A percentile compares a stretch with the other conserved stretches of the same genome.
Evolutionary conservation across 1,140 invertebrate genomes (phyloP).

Genomic region (Hypsibius dujardini): DNA sequence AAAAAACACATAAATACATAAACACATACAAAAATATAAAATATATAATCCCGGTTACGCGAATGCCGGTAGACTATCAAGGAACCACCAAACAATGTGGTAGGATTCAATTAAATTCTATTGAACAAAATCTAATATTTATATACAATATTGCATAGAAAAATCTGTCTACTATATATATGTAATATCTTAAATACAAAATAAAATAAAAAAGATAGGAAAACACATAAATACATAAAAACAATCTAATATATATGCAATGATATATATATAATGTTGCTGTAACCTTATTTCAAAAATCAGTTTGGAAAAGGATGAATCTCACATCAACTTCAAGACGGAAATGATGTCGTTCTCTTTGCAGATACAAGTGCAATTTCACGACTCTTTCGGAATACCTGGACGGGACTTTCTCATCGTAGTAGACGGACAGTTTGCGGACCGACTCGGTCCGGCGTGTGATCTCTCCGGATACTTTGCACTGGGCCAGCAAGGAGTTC

Average conservation of each 20-base stretch:
- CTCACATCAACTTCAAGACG: no score
- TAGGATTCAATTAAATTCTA: no score
- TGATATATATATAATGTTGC: neutral
- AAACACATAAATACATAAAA: no score
- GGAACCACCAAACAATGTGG: no score
- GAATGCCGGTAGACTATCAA: no score
- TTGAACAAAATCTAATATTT: no score
- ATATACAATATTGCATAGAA: no score
- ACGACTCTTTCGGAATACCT: neutral
- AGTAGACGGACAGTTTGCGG: neutral
- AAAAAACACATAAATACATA: no score
- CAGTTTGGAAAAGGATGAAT: neutral
- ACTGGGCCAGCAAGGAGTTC: neutral
- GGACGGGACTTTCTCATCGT: slow-evolving; percentile 8
- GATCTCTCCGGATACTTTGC: neutral
- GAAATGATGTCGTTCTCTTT: neutral
- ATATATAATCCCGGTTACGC: neutral
- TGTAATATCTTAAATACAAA: no score
- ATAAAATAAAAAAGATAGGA: no score
- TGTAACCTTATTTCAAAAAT: neutral
- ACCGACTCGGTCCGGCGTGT: slow-evolving; percentile 1
- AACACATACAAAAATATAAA: neutral
- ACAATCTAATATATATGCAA: no score
- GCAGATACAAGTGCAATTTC: neutral
- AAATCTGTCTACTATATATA: no score